Evolutionary conservation across 2,888 invertebrate genomes (phyloP), one percentile per base, ranked within the genome.

Genomic region (Tethea ocularis): DNA sequence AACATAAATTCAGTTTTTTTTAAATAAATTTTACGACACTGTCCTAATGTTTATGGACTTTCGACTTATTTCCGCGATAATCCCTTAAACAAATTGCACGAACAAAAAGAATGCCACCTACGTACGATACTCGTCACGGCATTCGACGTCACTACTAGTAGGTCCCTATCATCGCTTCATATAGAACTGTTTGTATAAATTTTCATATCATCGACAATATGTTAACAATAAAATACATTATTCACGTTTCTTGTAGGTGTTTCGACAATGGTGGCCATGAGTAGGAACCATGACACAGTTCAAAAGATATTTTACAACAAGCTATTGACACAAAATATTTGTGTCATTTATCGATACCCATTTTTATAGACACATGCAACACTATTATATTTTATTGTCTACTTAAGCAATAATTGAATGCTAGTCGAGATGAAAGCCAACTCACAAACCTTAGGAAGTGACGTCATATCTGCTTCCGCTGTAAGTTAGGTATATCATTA

Each of bases 401-500:
- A 41, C n/a, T 6, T 17, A 38, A 13, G 38, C 41, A 46, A 46
- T 7, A 33, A 20, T 3, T 46, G 10, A 7, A 17, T 46, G 7
- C 20, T 46, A 46, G 17, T 7, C 20, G 10, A 59, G 57, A 54
- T 56, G 56, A 61, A 58, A 58, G 46, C 56, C 57, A 23, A 33
- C 52, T 41, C 29, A 26, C 24, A n/a, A 55, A 60, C 58, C 62
- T 63, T 64, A 58, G 77, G 81, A 78, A 67, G 62, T 79, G 75
- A 75, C 59, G 62, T 64, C 68, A 68, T 61, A 65, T 62, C 54
- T 46, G 62, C 66, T 70, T 74, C 78, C 72, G 69, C 59, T 55
- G 56, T 61, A 69, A 80, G 82, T 81, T n/a, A 66, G 72, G 77
- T 75, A 64, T 68, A 69, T 71, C 75, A 77, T 72, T 3, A 20